A percentile compares a stretch with the other conserved stretches of the same genome.
Conservation (phyloP, 2,888 invertebrate genomes). For the Rhamnusium bicolor region DNA sequence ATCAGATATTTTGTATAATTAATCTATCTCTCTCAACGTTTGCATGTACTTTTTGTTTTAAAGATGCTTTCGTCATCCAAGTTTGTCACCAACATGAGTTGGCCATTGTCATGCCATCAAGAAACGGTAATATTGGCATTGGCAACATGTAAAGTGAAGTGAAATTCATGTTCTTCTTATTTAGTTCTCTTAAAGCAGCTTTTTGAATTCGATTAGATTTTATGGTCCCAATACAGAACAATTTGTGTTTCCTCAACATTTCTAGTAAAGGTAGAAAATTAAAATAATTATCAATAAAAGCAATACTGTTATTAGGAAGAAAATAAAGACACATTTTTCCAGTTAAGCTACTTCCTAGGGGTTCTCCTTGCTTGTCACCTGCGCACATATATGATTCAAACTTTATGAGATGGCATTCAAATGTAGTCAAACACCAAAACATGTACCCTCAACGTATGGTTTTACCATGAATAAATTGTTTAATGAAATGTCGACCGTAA, state of each 20-base stretch:
- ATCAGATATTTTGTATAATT: no score
- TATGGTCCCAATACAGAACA: slow-evolving; percentile 30
- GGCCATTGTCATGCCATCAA: slow-evolving; percentile 45
- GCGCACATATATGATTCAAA: no score
- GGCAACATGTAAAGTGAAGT: no score
- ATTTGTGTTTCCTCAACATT: background rate
- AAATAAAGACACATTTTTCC: background rate
- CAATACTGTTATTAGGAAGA: background rate
- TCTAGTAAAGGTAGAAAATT: slow-evolving; percentile 14
- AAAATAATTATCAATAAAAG: slow-evolving; percentile 6
- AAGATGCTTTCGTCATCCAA: slow-evolving; percentile 19
- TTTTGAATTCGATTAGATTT: slow-evolving; percentile 31
- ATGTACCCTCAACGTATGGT: no score
- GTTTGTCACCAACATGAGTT: slow-evolving; percentile 42
- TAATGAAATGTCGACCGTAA: no score
- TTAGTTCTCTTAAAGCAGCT: slow-evolving; percentile 36
- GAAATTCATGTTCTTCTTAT: slow-evolving; percentile 23
- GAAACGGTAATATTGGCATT: slow-evolving; percentile 4
- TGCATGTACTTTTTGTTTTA: slow-evolving; percentile 40
- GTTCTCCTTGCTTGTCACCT: no score
- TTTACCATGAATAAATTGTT: no score
- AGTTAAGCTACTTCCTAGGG: no score
- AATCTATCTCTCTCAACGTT: no score
- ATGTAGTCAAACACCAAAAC: no score
- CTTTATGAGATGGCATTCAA: no score